Evolutionary conservation across 2,113 vertebrate species (phyloP).

Genomic region (Psilopsiagon aurifrons): DNA sequence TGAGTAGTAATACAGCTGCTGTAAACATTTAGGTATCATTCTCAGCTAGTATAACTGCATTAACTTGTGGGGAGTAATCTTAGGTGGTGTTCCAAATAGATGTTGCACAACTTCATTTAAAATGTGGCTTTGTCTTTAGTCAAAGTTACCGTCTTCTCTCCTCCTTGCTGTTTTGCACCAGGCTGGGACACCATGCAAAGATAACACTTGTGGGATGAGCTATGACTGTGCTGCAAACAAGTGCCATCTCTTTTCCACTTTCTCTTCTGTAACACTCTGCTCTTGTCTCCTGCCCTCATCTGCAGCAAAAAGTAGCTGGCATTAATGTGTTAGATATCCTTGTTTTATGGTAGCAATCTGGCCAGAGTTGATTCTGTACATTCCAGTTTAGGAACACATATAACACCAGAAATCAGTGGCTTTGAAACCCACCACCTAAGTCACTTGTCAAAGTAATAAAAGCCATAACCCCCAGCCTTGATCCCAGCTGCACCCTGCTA

Average conservation of each 20-base stretch:
- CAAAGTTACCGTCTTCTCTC: fast-evolving
- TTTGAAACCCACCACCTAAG: not conserved
- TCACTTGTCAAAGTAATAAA: not conserved
- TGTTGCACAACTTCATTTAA: not conserved
- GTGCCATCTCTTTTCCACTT: not conserved
- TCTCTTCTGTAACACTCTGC: not conserved
- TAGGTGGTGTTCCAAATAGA: not conserved
- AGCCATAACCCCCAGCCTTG: not conserved
- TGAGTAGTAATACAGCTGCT: not conserved
- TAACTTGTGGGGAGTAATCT: not conserved
- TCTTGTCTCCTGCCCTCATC: not conserved
- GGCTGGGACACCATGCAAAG: not conserved
- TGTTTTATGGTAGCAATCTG: not conserved
- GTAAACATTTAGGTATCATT: not conserved
- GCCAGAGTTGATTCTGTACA: not conserved
- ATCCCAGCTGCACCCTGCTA: not conserved
- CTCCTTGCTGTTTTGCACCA: fast-evolving
- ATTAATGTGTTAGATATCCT: not conserved
- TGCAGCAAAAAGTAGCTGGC: not conserved
- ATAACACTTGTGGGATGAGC: not conserved
- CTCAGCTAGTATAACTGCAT: not conserved
- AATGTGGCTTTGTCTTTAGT: not conserved
- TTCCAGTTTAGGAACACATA: not conserved
- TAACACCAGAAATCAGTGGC: not conserved
- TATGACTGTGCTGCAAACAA: not conserved